Evolutionary conservation across 2,888 invertebrate species (phyloP), one percentile per base, ranked within the genome.

Genomic region (Gastrophysa polygoni): DNA sequence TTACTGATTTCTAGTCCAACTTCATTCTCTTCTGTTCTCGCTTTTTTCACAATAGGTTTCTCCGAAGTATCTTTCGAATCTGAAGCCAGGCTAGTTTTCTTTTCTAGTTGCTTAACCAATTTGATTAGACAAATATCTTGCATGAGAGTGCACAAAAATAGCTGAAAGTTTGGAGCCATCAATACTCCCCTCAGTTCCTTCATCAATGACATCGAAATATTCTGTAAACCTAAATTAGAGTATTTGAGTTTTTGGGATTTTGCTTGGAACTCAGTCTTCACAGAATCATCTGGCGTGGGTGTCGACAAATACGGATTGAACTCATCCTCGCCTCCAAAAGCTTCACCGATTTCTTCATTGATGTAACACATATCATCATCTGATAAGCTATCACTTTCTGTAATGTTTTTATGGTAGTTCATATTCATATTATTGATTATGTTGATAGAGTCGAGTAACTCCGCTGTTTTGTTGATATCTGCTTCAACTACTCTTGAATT

Each of bases 111-210:
- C 16, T 67, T 68, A 0, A 75, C 66, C 8, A 75, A 50, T 58
- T 70, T 75, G 8, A 75, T 66, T 6, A 75, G 55, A 44, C 73
- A 74, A 10, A 75, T 52, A 60, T 75, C 74, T 61, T 74, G 71
- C 46, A 74, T 57, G 2, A 75, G 44, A 6, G 72, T 73, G 34
- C 71, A 70, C n/a, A 74, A 32, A 10, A 74, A 67, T n/a, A 70
- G 63, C 14, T 73, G 70, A 5, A 73, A 55, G 46, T 63, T 64
- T 0, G 71, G 67, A 60, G 65, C 66, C 51, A 58, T 59, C 11
- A 74, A 51, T 3, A 70, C 55, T n/a, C 56, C 57, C 57, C 59
- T 60, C 14, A 63, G 55, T 24, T 56, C 59, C 14, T 47, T 49
- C 8, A 66, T 50, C 11, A 68, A n/a, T 2, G 57, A 46, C 5